Conservation (phyloP, 2,888 invertebrate genomes). For the Pilophorus perplexus region DNA sequence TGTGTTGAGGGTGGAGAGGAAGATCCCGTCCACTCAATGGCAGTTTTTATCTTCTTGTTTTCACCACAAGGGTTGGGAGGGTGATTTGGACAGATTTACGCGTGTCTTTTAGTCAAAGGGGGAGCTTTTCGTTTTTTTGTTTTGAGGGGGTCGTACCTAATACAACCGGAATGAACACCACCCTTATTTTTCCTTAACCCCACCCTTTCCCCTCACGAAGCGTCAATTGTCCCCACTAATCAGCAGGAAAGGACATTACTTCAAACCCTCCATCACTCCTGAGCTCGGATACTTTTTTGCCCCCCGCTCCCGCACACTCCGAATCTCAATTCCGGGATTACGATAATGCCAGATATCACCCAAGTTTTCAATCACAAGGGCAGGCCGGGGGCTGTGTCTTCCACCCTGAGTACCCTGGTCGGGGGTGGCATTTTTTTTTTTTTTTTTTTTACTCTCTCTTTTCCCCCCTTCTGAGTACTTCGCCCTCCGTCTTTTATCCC, state of each 20-base stretch:
- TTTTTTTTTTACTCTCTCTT: not conserved
- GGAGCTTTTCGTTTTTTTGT: not conserved
- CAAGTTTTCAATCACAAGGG: slow-evolving; percentile 29
- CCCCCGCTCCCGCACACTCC: not conserved
- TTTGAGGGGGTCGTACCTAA: not conserved
- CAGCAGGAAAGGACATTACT: slow-evolving; percentile 14
- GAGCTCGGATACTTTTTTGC: slow-evolving; percentile 1
- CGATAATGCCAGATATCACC: slow-evolving; percentile 35
- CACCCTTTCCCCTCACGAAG: no score
- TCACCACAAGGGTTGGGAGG: not conserved
- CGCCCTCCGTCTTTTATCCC: slow-evolving; percentile 26
- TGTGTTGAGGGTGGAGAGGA: no score
- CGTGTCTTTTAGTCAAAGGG: not conserved
- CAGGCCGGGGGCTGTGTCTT: slow-evolving; percentile 3
- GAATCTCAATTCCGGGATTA: slow-evolving; percentile 27
- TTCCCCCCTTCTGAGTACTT: slow-evolving; percentile 22
- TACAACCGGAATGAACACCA: slow-evolving; percentile 25
- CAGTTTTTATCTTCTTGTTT: not conserved
- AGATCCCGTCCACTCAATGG: no score
- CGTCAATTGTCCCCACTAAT: slow-evolving; percentile 31
- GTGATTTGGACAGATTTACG: not conserved
- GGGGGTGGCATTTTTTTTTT: slow-evolving; percentile 23
- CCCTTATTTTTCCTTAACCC: slow-evolving; percentile 1
- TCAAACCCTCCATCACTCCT: slow-evolving; percentile 1
- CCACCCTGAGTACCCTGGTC: not conserved